Conservation (phyloP, 1,140 invertebrate genomes). For the Acromyrmex echinatior region DNA sequence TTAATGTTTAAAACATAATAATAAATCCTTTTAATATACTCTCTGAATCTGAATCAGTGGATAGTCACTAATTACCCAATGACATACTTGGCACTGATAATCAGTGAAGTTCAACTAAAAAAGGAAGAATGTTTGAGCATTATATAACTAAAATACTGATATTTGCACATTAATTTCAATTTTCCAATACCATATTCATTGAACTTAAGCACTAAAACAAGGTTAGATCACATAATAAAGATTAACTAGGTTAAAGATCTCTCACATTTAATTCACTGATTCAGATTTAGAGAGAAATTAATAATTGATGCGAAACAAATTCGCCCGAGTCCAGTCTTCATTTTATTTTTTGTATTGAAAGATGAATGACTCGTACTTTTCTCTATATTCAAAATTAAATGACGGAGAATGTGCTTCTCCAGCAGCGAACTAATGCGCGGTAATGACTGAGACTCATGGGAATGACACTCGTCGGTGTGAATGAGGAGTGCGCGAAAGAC, state of each 20-base stretch:
- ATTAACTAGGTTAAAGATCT: too few relatives aligned
- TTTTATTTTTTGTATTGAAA: neutral
- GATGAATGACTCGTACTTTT: neutral
- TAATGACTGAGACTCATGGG: conserved; percentile 53
- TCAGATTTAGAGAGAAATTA: neutral
- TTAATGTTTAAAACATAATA: neutral
- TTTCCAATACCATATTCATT: too few relatives aligned
- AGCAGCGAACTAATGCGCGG: conserved; percentile 24
- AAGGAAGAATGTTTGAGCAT: too few relatives aligned
- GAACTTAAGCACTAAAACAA: too few relatives aligned
- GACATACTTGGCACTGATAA: too few relatives aligned
- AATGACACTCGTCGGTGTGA: conserved; percentile 60
- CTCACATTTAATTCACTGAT: too few relatives aligned
- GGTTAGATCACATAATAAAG: too few relatives aligned
- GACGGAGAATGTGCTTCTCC: neutral
- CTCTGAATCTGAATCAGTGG: too few relatives aligned
- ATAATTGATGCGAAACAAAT: neutral
- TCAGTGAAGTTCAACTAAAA: too few relatives aligned
- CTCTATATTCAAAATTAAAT: neutral
- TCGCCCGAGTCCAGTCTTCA: neutral
- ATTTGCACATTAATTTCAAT: too few relatives aligned
- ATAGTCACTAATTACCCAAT: too few relatives aligned
- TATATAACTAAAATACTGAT: too few relatives aligned
- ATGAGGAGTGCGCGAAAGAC: conserved; percentile 65
- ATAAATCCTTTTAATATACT: conserved; percentile 1